A percentile compares a stretch with the other conserved stretches of the same genome.
phyloP scores from a whole-genome alignment of 2,888 invertebrate genomes.

The Chaitophorus viminalis region DNA sequence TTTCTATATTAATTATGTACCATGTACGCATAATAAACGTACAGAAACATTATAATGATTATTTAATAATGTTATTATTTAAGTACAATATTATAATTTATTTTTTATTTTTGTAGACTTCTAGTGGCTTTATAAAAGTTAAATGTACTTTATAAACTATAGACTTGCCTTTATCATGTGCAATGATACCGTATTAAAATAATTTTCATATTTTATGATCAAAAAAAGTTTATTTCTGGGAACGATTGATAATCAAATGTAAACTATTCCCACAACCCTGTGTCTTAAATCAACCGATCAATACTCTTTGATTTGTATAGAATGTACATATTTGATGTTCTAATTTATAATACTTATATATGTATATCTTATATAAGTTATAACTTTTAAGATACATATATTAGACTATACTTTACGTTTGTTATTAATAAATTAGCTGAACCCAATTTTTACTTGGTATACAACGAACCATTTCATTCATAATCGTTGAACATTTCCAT shows the following conservation, averaged over 20 bases:
- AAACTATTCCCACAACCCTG: not conserved
- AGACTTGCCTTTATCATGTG: not conserved
- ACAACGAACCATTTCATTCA: not conserved
- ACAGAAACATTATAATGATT: conserved; percentile 26
- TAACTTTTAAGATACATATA: no score
- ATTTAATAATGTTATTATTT: conserved; percentile 16
- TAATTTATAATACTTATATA: not conserved
- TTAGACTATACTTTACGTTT: not conserved
- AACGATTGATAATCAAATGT: no score
- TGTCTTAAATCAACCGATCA: not conserved
- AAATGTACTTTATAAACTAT: not conserved
- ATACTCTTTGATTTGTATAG: not conserved
- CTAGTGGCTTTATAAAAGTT: not conserved
- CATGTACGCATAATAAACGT: not conserved
- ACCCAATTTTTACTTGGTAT: not conserved
- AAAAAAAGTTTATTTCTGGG: not conserved
- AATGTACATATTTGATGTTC: no score
- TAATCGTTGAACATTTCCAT: not conserved
- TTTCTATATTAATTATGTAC: conserved; percentile 14
- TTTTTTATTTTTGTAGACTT: not conserved
- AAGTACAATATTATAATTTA: not conserved
- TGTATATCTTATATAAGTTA: no score
- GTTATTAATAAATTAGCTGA: not conserved
- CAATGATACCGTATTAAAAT: not conserved
- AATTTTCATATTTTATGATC: not conserved